Evolutionary conservation across 2,888 invertebrate genomes (phyloP).

Genomic region (Mythimna ferrago): DNA sequence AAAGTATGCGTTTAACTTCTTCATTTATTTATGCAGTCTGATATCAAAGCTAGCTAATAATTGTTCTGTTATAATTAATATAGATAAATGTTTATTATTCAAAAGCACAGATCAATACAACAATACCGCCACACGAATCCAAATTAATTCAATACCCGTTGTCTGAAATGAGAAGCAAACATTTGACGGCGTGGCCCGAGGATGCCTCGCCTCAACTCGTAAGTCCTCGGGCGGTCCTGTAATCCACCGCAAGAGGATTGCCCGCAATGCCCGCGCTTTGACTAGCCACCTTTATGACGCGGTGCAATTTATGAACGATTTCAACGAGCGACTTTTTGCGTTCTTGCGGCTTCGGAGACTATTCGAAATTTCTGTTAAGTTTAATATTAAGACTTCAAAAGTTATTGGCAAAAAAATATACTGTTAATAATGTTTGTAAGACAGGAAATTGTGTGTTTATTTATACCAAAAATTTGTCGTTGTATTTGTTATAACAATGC

Average conservation of each 20-base stretch:
- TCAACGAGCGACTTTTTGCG: neutral
- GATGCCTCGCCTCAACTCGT: slow-evolving; percentile 20
- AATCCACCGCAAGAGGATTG: slow-evolving; percentile 57
- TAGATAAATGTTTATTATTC: too few relatives aligned
- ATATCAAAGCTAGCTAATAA: too few relatives aligned
- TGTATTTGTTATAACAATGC: too few relatives aligned
- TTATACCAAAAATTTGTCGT: too few relatives aligned
- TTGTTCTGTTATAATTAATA: too few relatives aligned
- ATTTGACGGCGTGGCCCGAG: slow-evolving; percentile 12
- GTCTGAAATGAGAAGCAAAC: slow-evolving; percentile 24
- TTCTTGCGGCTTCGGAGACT: slow-evolving; percentile 14
- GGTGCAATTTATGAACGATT: slow-evolving; percentile 36
- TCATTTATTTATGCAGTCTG: too few relatives aligned
- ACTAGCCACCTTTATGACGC: slow-evolving; percentile 41
- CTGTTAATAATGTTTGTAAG: too few relatives aligned
- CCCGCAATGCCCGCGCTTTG: slow-evolving; percentile 40
- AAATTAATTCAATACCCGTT: slow-evolving; percentile 2
- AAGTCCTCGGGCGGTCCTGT: slow-evolving; percentile 40
- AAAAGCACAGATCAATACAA: neutral
- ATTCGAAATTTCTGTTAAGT: neutral
- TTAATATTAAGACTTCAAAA: neutral
- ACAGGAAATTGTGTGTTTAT: too few relatives aligned
- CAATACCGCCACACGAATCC: neutral
- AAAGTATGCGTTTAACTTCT: too few relatives aligned
- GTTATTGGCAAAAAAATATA: neutral